These are phyloP conservation scores for Astreopora myriophthalma DNA, from an alignment of 64 coral and sea anemone species.

Conservation along the genomic window DNA sequence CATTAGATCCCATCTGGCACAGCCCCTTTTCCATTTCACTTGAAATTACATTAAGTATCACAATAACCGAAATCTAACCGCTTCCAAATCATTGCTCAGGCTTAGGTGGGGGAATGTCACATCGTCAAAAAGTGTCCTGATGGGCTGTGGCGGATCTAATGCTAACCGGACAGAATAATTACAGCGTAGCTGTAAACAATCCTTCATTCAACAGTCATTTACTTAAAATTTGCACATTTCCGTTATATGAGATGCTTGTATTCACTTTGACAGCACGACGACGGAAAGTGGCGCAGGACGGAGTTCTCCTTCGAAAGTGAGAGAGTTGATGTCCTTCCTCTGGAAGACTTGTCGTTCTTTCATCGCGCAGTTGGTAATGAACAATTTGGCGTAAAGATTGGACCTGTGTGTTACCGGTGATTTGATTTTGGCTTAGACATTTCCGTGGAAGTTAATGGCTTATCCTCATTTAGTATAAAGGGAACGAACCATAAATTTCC, in stretches of 20 bases:
- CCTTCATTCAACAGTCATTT: neutral
- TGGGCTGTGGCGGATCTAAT: too few species aligned
- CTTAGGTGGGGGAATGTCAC: too few species aligned
- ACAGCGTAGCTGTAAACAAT: too few species aligned
- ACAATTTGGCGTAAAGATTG: conserved; percentile 70
- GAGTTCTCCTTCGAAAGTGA: conserved; percentile 51
- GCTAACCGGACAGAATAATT: too few species aligned
- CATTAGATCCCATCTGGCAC: too few species aligned
- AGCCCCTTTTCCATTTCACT: too few species aligned
- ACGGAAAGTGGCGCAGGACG: conserved; percentile 76
- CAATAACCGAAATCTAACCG: too few species aligned
- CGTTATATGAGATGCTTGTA: neutral
- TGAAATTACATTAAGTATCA: too few species aligned
- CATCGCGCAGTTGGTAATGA: conserved; percentile 46
- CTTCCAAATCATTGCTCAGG: too few species aligned
- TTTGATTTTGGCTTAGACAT: neutral
- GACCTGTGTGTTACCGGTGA: conserved; percentile 66
- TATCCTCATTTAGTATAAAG: neutral
- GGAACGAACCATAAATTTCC: neutral
- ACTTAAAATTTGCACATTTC: neutral
- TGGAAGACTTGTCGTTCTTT: conserved; percentile 68
- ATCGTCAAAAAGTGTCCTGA: too few species aligned
- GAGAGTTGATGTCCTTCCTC: conserved; percentile 45
- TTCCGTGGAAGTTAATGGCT: neutral
- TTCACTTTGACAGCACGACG: conserved; percentile 40